These are phyloP conservation scores for Lasioglossum morio DNA, from an alignment of 2,888 invertebrate species.

Conservation along the genomic window DNA sequence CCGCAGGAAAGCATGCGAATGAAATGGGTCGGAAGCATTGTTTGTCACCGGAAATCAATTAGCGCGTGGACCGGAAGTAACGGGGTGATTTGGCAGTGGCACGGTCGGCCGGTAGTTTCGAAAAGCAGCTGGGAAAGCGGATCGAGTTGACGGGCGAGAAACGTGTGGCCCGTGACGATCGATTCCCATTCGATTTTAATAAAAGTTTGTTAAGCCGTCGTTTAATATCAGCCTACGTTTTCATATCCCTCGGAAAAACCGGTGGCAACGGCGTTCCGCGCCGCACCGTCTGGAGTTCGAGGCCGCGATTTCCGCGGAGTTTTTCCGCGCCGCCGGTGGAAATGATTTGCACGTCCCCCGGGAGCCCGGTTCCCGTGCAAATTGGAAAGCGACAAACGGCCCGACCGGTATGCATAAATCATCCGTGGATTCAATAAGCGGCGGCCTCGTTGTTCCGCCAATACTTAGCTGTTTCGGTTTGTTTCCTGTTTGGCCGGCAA, in stretches of 20 bases:
- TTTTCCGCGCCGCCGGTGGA: slow-evolving; percentile 38
- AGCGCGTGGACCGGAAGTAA: not conserved
- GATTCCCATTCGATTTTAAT: slow-evolving; percentile 62
- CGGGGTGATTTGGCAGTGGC: not conserved
- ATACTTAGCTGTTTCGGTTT: slow-evolving; percentile 32
- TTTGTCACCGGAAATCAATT: slow-evolving; percentile 2
- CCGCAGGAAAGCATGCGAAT: not conserved
- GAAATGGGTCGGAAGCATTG: no score
- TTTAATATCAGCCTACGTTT: slow-evolving; percentile 42
- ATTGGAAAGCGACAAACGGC: slow-evolving; percentile 56
- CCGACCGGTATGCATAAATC: slow-evolving; percentile 52
- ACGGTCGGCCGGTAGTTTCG: not conserved
- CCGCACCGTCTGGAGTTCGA: slow-evolving; percentile 29
- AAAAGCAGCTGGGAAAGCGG: not conserved
- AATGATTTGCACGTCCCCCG: slow-evolving; percentile 52
- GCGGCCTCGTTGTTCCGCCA: slow-evolving; percentile 21
- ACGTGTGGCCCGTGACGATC: slow-evolving; percentile 1
- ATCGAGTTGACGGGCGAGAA: not conserved
- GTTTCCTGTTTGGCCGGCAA: slow-evolving; percentile 4
- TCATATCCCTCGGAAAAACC: slow-evolving; percentile 28
- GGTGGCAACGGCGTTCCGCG: not conserved
- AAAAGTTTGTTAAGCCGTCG: slow-evolving; percentile 63
- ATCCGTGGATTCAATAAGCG: slow-evolving; percentile 54
- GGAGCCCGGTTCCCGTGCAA: slow-evolving; percentile 31
- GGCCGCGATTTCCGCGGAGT: slow-evolving; percentile 36